phyloP scores from a whole-genome alignment of 2,797 vertebrate genomes.

The Catostomus latipinnis region DNA sequence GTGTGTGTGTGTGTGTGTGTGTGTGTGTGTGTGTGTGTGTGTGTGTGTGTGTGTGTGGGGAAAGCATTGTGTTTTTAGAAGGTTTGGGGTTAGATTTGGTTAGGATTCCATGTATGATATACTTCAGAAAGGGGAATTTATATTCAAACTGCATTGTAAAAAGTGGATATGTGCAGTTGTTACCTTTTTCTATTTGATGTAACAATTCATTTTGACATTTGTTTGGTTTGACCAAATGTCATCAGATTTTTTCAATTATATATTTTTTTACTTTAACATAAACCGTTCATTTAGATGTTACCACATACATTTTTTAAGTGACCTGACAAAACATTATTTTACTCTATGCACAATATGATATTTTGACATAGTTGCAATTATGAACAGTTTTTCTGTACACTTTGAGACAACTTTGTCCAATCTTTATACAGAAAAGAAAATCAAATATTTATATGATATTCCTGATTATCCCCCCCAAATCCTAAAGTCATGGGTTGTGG shows the following conservation, averaged over 20 bases:
- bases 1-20: not conserved
- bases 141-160: not conserved
- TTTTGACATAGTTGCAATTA: too few species aligned
- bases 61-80: not conserved
- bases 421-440: not conserved
- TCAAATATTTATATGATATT: not conserved
- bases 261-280: too few species aligned
- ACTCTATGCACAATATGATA: too few species aligned
- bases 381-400: not conserved
- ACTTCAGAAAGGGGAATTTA: constrained; percentile 11
- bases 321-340: too few species aligned
- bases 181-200: not conserved
- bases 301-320: too few species aligned
- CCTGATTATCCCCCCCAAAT: not conserved
- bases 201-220: too few species aligned
- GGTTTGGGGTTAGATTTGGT: constrained; percentile 1
- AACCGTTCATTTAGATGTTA: too few species aligned
- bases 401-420: not conserved
- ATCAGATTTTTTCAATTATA: too few species aligned
- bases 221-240: too few species aligned
- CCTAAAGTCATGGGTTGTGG: constrained; percentile 7
- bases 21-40: too few species aligned
- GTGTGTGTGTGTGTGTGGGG: not conserved
- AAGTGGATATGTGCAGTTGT: not conserved
- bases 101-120: not conserved